A percentile compares a stretch with the other conserved stretches of the same genome.
Conservation (phyloP, 2,113 vertebrate species). For the Neogale vison region DNA sequence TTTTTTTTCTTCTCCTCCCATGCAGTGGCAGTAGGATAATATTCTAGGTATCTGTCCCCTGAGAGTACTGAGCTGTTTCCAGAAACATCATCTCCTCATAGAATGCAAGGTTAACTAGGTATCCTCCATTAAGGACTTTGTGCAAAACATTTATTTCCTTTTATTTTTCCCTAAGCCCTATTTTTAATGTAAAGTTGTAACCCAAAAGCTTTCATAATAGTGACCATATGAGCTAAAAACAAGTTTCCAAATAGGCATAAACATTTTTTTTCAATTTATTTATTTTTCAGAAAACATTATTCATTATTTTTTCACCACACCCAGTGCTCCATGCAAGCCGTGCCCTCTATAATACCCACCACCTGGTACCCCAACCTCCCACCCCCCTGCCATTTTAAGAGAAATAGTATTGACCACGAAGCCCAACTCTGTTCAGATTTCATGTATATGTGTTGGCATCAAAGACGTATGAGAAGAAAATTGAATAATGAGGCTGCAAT, state of each 20-base stretch:
- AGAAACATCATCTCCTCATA: not conserved
- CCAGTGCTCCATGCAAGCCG: too few species aligned
- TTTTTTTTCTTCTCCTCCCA: not conserved
- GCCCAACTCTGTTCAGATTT: not conserved
- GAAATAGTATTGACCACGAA: not conserved
- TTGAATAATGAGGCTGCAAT: not conserved
- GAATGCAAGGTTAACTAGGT: not conserved
- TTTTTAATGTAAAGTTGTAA: constrained; percentile 9
- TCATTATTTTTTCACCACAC: too few species aligned
- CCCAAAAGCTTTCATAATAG: not conserved
- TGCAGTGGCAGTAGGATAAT: constrained; percentile 15
- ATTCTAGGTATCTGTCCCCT: not conserved
- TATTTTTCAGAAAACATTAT: too few species aligned
- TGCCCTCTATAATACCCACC: too few species aligned
- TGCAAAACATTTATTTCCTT: not conserved
- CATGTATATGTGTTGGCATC: not conserved
- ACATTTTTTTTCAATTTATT: too few species aligned
- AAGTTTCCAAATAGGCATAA: not conserved
- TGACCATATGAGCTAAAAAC: not conserved
- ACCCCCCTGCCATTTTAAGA: too few species aligned
- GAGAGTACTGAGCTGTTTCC: not conserved
- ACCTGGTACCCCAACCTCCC: too few species aligned
- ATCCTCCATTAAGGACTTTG: not conserved
- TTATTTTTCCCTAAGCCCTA: not conserved
- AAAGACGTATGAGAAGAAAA: not conserved